Percentiles rank a stretch among this genome's conserved stretches.
Evolutionary conservation across 2,113 vertebrate species (phyloP).

Genomic region (Numenius arquata): DNA sequence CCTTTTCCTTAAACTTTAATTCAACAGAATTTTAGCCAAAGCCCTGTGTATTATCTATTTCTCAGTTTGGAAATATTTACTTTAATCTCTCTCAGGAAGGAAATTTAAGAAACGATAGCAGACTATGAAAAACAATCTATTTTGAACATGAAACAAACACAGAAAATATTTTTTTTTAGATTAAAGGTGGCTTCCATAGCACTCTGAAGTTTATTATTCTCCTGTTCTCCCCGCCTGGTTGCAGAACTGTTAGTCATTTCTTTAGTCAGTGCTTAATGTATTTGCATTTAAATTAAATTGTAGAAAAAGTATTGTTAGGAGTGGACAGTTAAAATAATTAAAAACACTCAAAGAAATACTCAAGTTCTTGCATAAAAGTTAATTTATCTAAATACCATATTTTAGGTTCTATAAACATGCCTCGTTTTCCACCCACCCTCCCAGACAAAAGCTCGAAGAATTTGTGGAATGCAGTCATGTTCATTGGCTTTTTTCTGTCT

Average conservation of each 20-base stretch:
- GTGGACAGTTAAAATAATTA: neutral
- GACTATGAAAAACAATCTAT: neutral
- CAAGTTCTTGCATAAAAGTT: neutral
- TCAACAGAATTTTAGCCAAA: neutral
- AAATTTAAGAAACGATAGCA: rapidly evolving
- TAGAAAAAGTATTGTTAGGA: neutral
- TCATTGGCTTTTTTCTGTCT: neutral
- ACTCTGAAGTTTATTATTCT: neutral
- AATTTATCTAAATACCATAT: neutral
- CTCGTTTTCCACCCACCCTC: neutral
- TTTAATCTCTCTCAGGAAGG: neutral
- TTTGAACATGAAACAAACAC: neutral
- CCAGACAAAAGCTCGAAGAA: neutral
- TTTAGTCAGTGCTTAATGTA: neutral
- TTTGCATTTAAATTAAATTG: neutral
- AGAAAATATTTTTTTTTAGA: neutral
- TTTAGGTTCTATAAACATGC: neutral
- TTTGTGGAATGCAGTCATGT: neutral
- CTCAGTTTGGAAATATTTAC: neutral
- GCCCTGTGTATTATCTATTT: neutral
- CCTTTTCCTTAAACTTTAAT: neutral
- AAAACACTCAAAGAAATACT: neutral
- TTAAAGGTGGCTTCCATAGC: neutral
- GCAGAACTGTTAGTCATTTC: neutral
- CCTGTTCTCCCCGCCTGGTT: neutral